Base-by-base conservation (phyloP, 2,113 vertebrate genomes). In the Myrmecophaga tridactyla region DNA sequence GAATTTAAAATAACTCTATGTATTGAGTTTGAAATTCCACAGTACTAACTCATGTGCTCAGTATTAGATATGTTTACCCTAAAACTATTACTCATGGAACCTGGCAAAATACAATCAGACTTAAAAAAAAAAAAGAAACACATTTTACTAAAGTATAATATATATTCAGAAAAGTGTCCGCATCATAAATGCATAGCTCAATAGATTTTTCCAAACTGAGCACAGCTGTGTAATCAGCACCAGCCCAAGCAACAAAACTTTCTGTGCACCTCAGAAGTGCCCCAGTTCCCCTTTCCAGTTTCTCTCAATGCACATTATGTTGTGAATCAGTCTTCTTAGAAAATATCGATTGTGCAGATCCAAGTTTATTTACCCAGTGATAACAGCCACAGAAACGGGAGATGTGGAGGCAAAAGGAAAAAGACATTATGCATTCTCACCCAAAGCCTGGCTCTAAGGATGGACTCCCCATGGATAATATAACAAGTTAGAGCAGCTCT, bases 381-480 rank as follows among this genome's bases (percentile, higher is more conserved):
- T 20, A 46, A 53, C n/a, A 56, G 53, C 53, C n/a, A 46, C 34
- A 27, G 3, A 67, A 36, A 43, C 4, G 25, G n/a, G 9, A 25
- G n/a, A 3, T 25, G 58, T 92, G 34, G 60, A 63, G 4, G 14
- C 56, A 65, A 11, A 41, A 29, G 34, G 6, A 12, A 34, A 86
- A 67, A 83, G 31, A 8, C 14, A 23, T 46, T 4, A 29, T 1
- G 6, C 1, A 25, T 34, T 31, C 21, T 34, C 65, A 70, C 7
- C 56, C 0, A 48, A 13, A 90, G 18, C 17, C 8, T 23, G 12
- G 1, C 17, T 80, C 4, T 1, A 3, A 62, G 31, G 73, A 51
- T 56, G 2, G 0, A n/a, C 4, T 4, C 3, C 25, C 7, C 1
- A 7, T 0, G 8, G 25, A 15, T 23, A 31, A 12, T 6, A 20